These are phyloP conservation scores for Sarcophaga bullata DNA, from an alignment of 1,140 invertebrate species.

Conservation along the genomic window DNA sequence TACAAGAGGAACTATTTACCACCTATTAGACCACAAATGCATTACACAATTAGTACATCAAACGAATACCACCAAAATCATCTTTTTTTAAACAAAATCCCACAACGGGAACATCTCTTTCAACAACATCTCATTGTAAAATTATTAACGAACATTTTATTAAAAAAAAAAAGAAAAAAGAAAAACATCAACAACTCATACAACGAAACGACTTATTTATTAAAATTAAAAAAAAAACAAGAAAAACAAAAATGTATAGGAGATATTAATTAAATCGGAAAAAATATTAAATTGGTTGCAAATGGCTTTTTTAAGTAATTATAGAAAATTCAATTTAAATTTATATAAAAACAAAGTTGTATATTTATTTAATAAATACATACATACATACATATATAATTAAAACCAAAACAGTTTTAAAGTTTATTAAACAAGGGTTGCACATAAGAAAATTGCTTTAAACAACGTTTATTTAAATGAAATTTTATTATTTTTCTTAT, in stretches of 20 bases:
- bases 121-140: conserved; percentile 1
- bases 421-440: too few relatives aligned
- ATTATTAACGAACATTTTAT: conserved; percentile 1
- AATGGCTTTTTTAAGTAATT: not conserved
- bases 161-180: not conserved
- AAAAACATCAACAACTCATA: not conserved
- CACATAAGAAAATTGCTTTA: too few relatives aligned
- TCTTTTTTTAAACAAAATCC: not conserved
- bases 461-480: too few relatives aligned
- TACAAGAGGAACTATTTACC: conserved; percentile 82
- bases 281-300: conserved; percentile 17
- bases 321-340: conserved; percentile 20
- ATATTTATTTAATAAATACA: conserved; percentile 25
- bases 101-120: not conserved
- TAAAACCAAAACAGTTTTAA: too few relatives aligned
- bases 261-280: not conserved
- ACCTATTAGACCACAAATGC: conserved; percentile 53
- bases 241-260: not conserved
- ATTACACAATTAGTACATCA: conserved; percentile 17
- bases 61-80: not conserved
- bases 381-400: too few relatives aligned
- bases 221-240: not conserved
- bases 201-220: conserved; percentile 10
- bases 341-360: conserved; percentile 21
- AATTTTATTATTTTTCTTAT: too few relatives aligned